phyloP scores from a whole-genome alignment of 1,140 invertebrate genomes.

The Hylyphantes graminicola region DNA sequence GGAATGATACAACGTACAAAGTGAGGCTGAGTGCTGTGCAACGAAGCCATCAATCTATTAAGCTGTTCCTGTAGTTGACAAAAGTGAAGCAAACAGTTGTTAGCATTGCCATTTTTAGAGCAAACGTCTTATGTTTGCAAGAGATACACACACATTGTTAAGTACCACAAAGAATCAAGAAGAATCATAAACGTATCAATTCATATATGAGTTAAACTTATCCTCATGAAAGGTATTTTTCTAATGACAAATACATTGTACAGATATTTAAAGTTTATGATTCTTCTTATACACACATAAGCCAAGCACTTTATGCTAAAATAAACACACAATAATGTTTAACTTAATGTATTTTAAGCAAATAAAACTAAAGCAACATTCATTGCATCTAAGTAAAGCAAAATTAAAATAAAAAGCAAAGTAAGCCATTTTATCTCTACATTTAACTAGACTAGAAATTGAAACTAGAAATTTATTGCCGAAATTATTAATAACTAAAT shows the following conservation, averaged over 20 bases:
- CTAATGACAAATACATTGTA: too few relatives aligned
- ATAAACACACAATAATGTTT: background rate
- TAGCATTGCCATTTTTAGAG: slow-evolving; percentile 3
- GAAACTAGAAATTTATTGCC: background rate
- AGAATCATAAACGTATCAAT: too few relatives aligned
- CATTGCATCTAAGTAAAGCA: background rate
- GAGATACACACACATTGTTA: too few relatives aligned
- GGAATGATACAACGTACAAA: slow-evolving; percentile 78
- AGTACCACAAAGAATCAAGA: too few relatives aligned
- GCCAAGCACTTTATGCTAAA: background rate
- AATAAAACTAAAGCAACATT: background rate
- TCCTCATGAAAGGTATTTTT: too few relatives aligned
- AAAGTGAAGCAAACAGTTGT: slow-evolving; percentile 35
- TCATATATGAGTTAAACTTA: too few relatives aligned
- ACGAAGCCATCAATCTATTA: slow-evolving; percentile 69
- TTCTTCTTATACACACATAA: background rate
- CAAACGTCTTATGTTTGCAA: too few relatives aligned
- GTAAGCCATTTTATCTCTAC: background rate
- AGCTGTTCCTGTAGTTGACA: slow-evolving; percentile 66
- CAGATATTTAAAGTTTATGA: background rate
- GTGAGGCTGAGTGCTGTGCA: slow-evolving; percentile 75
- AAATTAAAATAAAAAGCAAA: background rate
- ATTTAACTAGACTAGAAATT: background rate
- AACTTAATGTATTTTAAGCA: background rate
- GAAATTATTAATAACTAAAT: background rate